Evolutionary conservation across 2,113 vertebrate species (phyloP).

Genomic region (Myrmecobius fasciatus): DNA sequence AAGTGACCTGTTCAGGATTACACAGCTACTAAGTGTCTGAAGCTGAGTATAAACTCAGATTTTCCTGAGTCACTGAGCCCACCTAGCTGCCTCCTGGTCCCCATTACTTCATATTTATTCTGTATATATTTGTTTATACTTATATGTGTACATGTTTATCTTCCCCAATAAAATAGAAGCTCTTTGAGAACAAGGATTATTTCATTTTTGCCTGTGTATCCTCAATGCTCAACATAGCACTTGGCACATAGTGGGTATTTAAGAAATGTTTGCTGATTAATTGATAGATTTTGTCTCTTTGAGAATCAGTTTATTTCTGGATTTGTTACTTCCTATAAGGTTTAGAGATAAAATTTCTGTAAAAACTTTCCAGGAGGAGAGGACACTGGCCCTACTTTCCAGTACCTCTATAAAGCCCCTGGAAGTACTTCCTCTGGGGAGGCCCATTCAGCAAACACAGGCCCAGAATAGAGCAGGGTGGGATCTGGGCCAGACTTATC

Average conservation of each 20-base stretch:
- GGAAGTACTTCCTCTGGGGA: constrained; percentile 39
- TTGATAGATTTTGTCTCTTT: not conserved
- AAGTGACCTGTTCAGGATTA: not conserved
- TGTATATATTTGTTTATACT: not conserved
- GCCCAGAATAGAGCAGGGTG: constrained; percentile 41
- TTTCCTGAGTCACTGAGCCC: not conserved
- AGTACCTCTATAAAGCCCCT: not conserved
- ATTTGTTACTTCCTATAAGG: constrained; percentile 34
- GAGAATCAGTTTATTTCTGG: constrained; percentile 32
- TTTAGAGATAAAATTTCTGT: constrained; percentile 33
- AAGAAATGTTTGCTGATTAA: not conserved
- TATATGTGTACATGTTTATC: not conserved
- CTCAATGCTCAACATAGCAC: not conserved
- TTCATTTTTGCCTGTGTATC: not conserved
- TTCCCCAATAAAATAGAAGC: not conserved
- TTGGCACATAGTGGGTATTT: not conserved
- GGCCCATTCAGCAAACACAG: constrained; percentile 48
- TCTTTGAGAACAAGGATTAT: not conserved
- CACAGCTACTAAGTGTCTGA: not conserved
- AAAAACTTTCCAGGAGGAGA: not conserved
- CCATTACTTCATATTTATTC: not conserved
- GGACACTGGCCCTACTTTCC: constrained; percentile 29
- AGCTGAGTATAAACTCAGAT: not conserved
- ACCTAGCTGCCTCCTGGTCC: not conserved
- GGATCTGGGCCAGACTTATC: not conserved